Evolutionary conservation across 2,113 vertebrate species (phyloP).

Genomic region (Apodemus sylvaticus): DNA sequence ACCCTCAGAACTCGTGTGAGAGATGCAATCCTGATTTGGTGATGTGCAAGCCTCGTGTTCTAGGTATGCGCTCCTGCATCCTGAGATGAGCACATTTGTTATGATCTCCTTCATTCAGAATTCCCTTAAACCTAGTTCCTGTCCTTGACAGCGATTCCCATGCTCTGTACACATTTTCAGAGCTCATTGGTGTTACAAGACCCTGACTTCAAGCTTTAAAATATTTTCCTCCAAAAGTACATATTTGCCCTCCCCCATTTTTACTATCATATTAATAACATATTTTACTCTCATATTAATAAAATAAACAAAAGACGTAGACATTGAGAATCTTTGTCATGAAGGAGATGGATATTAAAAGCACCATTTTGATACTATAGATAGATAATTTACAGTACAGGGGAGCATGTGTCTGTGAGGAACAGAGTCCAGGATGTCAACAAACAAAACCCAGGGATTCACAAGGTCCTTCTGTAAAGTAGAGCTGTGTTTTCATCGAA

Average conservation of each 20-base stretch:
- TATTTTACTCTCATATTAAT: not conserved
- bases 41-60: not conserved
- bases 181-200: not conserved
- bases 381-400: not conserved
- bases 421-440: not conserved
- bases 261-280: not conserved
- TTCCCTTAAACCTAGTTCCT: not conserved
- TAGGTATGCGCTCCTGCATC: not conserved
- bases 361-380: not conserved
- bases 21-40: not conserved
- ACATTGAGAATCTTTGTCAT: not conserved
- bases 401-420: not conserved
- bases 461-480: not conserved
- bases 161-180: not conserved
- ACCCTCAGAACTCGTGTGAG: not conserved
- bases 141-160: not conserved
- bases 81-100: not conserved
- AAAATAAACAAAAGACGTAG: not conserved
- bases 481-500: not conserved
- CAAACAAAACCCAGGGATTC: not conserved
- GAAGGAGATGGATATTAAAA: not conserved
- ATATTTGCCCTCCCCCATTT: not conserved
- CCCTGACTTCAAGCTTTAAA: constrained; percentile 8
- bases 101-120: not conserved
- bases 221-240: not conserved